Evolutionary conservation across 2,888 invertebrate species (phyloP).

Genomic region (Drosophila imparisetae): DNA sequence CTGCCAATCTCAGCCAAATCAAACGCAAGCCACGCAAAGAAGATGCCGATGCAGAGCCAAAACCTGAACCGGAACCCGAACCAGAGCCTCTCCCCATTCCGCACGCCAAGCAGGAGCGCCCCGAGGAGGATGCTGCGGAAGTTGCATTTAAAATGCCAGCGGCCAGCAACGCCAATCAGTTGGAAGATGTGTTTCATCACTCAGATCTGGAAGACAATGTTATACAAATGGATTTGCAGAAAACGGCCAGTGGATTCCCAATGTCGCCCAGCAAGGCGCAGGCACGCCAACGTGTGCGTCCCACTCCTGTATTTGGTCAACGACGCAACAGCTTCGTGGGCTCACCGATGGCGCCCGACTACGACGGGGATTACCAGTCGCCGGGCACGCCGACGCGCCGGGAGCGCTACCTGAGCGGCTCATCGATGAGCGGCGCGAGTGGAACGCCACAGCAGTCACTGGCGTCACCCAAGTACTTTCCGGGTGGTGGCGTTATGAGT

Average conservation of each 20-base stretch:
- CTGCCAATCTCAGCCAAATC: constrained; percentile 86
- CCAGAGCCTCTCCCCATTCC: constrained; percentile 15
- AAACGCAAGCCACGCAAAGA: constrained; percentile 65
- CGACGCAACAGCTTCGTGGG: constrained; percentile 88
- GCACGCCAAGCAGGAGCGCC: constrained; percentile 15
- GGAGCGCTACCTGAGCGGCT: constrained; percentile 78
- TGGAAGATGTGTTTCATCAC: constrained; percentile 76
- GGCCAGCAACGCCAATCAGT: constrained; percentile 49
- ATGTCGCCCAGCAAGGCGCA: constrained; percentile 86
- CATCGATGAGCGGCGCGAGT: constrained; percentile 44
- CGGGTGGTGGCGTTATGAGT: constrained; percentile 66
- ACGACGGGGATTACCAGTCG: constrained; percentile 61
- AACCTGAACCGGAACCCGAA: constrained; percentile 19
- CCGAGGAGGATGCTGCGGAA: constrained; percentile 45
- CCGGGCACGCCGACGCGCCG: constrained; percentile 69
- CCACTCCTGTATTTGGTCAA: constrained; percentile 88
- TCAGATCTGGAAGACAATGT: constrained; percentile 82
- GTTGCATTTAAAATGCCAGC: constrained; percentile 78
- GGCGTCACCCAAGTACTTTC: constrained; percentile 70
- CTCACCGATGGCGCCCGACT: constrained; percentile 66
- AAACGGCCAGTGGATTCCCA: constrained; percentile 65
- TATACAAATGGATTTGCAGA: constrained; percentile 82
- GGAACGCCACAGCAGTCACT: constrained; percentile 51
- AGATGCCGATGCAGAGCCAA: constrained; percentile 37
- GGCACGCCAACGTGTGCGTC: constrained; percentile 88